These are phyloP conservation scores for Andrena haemorrhoa DNA, from an alignment of 2,888 invertebrate genomes.

Conservation along the genomic window DNA sequence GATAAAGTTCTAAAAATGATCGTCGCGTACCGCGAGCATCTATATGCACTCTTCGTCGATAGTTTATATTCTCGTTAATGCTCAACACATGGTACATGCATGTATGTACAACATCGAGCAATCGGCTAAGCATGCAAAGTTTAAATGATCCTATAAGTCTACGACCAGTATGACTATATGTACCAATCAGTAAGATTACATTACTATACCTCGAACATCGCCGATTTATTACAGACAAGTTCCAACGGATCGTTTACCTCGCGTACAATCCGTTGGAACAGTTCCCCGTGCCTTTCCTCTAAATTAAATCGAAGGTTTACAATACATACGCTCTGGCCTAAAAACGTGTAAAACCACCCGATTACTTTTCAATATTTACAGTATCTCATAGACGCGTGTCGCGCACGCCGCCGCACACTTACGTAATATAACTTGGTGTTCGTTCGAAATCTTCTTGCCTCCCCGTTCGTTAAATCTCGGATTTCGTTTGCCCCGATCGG, in stretches of 20 bases:
- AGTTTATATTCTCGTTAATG: constrained; percentile 62
- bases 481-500: constrained; percentile 5
- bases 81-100: constrained; percentile 57
- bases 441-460: constrained; percentile 35
- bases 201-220: constrained; percentile 56
- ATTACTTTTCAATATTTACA: constrained; percentile 68
- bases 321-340: constrained; percentile 57
- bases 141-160: constrained; percentile 65
- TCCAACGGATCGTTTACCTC: constrained; percentile 33
- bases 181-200: constrained; percentile 73
- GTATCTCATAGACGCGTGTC: constrained; percentile 49
- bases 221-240: constrained; percentile 44
- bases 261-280: constrained; percentile 44
- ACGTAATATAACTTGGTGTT: constrained; percentile 68
- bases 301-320: constrained; percentile 40
- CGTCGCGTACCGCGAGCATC: constrained; percentile 59
- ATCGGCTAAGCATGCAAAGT: constrained; percentile 80
- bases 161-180: constrained; percentile 67
- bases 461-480: constrained; percentile 13
- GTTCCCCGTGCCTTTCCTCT: constrained; percentile 6
- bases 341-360: constrained; percentile 69
- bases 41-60: constrained; percentile 56
- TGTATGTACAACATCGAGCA: constrained; percentile 72
- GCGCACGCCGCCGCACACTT: constrained; percentile 53
- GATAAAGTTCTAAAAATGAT: constrained; percentile 67